Conservation (phyloP, 2,797 vertebrate genomes). For the Anas acuta region DNA sequence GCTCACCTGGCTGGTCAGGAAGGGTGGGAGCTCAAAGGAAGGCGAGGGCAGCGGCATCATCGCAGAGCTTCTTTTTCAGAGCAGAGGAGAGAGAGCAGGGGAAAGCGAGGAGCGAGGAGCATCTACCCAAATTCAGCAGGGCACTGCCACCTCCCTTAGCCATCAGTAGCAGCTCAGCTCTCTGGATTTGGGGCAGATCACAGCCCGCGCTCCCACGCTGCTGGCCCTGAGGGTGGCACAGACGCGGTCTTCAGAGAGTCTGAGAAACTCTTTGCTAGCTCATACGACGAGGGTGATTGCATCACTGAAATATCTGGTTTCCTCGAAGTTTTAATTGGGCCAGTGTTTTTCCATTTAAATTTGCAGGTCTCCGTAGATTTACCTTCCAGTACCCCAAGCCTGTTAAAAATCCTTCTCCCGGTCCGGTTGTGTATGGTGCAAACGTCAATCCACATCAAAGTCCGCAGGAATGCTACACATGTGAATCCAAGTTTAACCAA, state of each 20-base stretch:
- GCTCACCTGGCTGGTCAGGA: background rate
- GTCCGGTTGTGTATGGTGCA: constrained; percentile 7
- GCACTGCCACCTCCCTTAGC: rapidly evolving
- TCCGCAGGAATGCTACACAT: constrained; percentile 39
- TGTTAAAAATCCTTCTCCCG: constrained; percentile 37
- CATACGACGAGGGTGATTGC: background rate
- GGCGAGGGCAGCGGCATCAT: background rate
- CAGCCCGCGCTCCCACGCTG: background rate
- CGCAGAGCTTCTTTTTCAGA: background rate
- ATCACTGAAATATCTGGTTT: constrained; percentile 16
- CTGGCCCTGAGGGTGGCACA: background rate
- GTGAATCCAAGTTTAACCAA: constrained; percentile 69
- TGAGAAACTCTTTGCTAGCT: background rate
- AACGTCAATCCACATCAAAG: constrained; percentile 67
- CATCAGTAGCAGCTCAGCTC: rapidly evolving
- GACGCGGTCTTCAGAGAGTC: background rate
- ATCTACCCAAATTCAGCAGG: background rate
- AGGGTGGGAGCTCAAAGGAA: background rate
- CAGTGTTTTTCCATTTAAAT: background rate
- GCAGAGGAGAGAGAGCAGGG: background rate
- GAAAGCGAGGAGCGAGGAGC: background rate
- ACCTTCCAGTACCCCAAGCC: constrained; percentile 30
- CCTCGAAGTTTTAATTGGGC: constrained; percentile 32
- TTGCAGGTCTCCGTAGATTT: constrained; percentile 36
- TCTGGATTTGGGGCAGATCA: background rate